Base-by-base conservation (phyloP, 2,888 invertebrate genomes). In the Lepidochrysops patricia region DNA sequence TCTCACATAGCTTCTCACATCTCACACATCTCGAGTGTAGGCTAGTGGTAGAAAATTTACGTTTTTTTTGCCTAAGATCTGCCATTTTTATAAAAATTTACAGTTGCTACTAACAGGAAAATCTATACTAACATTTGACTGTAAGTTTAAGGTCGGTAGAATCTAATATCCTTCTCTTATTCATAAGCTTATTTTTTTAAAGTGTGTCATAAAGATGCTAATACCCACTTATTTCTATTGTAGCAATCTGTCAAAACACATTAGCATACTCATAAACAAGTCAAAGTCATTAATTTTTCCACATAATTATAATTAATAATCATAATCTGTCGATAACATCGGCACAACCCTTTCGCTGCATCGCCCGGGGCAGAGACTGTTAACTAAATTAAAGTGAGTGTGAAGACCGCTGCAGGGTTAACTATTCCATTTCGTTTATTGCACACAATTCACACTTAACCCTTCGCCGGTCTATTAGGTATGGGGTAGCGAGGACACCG, bases 351-450 rank as follows among this genome's bases (percentile, higher is more conserved):
- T 87, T 87, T 77, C 82, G 75, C 73, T 81, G 84, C 84, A 81
- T 69, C 64, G 81, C 84, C 70, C 79, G 80, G 84, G 82, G 81
- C 83, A 80, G 79, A 75, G 81, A 86, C 86, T 80, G 86, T 88
- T 88, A 89, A 88, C 88, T 86, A 89, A 89, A 88, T 88, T 88
- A 88, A 88, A 88, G 79, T 82, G 85, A 87, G 85, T 89, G 89
- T 82, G 87, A 88, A 86, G 83, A 84, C 82, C 82, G 82, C 82
- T 85, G 81, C 82, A 84, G 86, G 87, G 87, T 83, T 87, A 84
- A 89, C 88, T 88, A 88, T 88, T 86, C 84, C 88, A 88, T 88
- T 86, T 81, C 87, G 79, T 89, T 88, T 88, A 88, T 88, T 87
- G 84, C 86, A 76, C 78, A 77, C 82, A 80, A 80, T 80, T 84